A percentile compares a stretch with the other conserved stretches of the same genome.
Conservation (phyloP, 2,888 invertebrate genomes). For the Amblyjoppa fuscipennis region DNA sequence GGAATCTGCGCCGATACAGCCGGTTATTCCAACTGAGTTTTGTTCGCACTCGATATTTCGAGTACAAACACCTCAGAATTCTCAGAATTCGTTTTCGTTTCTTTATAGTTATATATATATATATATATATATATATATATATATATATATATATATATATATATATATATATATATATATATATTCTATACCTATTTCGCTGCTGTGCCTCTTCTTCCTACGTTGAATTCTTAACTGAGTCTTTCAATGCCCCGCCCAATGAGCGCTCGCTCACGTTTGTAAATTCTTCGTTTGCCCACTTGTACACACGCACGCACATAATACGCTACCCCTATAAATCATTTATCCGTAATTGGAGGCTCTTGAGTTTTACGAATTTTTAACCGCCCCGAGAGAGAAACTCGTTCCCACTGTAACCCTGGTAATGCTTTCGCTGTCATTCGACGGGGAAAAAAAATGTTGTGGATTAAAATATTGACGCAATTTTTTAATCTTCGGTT, state of each 20-base stretch:
- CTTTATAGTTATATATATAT: background rate
- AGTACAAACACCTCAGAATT: too few relatives aligned
- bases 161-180: background rate
- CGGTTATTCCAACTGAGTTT: too few relatives aligned
- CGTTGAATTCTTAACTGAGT: conserved; percentile 42
- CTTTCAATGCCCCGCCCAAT: conserved; percentile 30
- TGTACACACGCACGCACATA: background rate
- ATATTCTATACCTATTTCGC: conserved; percentile 26
- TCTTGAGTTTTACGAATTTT: conserved; percentile 19
- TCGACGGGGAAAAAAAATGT: background rate
- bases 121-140: conserved; percentile 35
- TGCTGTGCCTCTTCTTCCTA: conserved; percentile 22
- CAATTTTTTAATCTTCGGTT: background rate
- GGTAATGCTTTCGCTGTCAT: background rate
- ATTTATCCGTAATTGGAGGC: conserved; percentile 23
- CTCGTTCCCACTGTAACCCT: background rate
- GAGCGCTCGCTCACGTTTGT: conserved; percentile 32
- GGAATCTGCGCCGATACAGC: too few relatives aligned
- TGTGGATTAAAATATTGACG: background rate
- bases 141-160: background rate
- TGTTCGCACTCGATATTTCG: too few relatives aligned
- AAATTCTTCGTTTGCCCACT: conserved; percentile 38
- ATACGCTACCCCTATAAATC: conserved; percentile 5
- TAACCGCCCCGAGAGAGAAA: background rate
- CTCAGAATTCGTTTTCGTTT: too few relatives aligned